Percentiles rank a stretch among this genome's conserved stretches.
phyloP scores from a whole-genome alignment of 2,113 vertebrate species.

The Pholis gunnellus region DNA sequence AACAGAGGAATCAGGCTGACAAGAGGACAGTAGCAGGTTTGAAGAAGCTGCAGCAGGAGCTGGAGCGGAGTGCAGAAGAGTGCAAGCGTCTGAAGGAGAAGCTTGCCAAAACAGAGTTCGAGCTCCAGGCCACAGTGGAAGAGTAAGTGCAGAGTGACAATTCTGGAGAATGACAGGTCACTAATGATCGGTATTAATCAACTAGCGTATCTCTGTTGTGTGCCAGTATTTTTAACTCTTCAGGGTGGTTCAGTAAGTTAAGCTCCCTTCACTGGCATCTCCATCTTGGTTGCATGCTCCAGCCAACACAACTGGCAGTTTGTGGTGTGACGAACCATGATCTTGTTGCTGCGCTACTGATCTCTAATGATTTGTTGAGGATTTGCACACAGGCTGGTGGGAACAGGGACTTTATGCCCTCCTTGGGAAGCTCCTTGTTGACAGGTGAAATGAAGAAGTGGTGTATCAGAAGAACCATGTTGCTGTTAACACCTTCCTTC shows the following conservation, averaged over 20 bases:
- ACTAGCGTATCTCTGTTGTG: neutral
- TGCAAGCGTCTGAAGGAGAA: slow-evolving; percentile 84
- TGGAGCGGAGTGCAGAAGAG: slow-evolving; percentile 83
- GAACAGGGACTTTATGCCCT: neutral
- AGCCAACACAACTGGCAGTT: neutral
- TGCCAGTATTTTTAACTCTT: neutral
- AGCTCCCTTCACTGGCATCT: neutral
- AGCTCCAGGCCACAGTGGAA: slow-evolving; percentile 91
- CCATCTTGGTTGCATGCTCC: neutral
- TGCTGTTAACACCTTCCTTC: neutral
- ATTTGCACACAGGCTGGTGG: neutral
- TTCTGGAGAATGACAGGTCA: neutral
- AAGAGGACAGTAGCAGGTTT: slow-evolving; percentile 79
- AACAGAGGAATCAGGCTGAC: slow-evolving; percentile 85
- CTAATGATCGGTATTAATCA: neutral
- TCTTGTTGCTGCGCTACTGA: neutral
- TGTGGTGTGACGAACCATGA: neutral
- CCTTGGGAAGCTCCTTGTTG: neutral
- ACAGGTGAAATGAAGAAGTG: neutral
- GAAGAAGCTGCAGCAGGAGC: slow-evolving; percentile 84
- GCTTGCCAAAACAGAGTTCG: slow-evolving; percentile 88
- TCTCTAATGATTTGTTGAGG: neutral
- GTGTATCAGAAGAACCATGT: neutral
- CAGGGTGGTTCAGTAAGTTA: neutral
- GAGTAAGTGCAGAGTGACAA: slow-evolving; percentile 87